Percentiles rank a stretch among this genome's conserved stretches.
Evolutionary conservation across 2,113 vertebrate species (phyloP).

Genomic region (Elephantulus edwardii): DNA sequence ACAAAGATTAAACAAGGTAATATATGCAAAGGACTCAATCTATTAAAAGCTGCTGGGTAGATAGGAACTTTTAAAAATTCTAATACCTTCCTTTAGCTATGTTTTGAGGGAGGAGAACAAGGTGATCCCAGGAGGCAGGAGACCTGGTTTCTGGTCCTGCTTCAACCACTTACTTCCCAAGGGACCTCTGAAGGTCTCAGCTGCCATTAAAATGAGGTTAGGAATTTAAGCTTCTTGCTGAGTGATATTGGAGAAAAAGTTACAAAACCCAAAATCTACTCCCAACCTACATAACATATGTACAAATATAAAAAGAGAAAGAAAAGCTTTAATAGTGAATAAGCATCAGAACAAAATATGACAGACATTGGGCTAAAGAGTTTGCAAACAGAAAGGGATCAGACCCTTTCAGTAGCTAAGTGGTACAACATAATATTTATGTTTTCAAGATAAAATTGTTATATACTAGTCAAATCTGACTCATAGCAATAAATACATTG

Average conservation of each 20-base stretch:
- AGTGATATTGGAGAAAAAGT: not conserved
- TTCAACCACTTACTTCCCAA: slow-evolving; percentile 11
- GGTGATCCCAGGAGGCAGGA: not conserved
- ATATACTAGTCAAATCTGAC: not conserved
- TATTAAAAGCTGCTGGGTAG: not conserved
- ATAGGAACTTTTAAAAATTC: not conserved
- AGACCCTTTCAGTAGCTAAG: not conserved
- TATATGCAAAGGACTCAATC: not conserved
- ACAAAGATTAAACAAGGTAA: not conserved
- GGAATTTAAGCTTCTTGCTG: slow-evolving; percentile 13
- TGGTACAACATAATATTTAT: not conserved
- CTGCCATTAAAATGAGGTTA: slow-evolving; percentile 47
- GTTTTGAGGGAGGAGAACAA: not conserved
- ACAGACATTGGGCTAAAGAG: not conserved
- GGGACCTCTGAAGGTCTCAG: slow-evolving; percentile 18
- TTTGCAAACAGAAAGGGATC: not conserved
- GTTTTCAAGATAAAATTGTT: not conserved
- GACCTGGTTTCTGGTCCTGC: slow-evolving; percentile 32
- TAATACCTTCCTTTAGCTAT: not conserved
- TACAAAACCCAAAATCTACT: not conserved
- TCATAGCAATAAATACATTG: not conserved
- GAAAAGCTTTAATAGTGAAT: not conserved
- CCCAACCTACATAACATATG: not conserved
- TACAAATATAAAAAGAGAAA: not conserved
- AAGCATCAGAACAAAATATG: not conserved